These are phyloP conservation scores for Paramormyrops hopkinsi DNA, from an alignment of 2,797 vertebrate genomes.

Conservation along the genomic window DNA sequence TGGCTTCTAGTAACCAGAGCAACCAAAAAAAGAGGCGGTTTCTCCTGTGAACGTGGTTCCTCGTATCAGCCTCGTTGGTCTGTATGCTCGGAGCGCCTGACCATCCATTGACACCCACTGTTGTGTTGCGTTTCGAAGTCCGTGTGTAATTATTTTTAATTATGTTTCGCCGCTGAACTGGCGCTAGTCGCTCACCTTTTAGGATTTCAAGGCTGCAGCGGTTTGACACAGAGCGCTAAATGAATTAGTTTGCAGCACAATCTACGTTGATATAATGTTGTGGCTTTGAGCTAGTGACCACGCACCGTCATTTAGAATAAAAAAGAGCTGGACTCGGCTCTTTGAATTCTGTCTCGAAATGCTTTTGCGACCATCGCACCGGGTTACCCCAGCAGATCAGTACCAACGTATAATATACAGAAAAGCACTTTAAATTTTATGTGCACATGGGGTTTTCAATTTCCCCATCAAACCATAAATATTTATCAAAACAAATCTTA, in stretches of 20 bases:
- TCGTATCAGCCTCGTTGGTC: background rate
- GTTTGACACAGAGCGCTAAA: background rate
- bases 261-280: background rate
- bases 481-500: background rate
- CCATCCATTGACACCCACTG: background rate
- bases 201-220: background rate
- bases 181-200: background rate
- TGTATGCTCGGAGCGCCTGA: background rate
- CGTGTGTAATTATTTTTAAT: background rate
- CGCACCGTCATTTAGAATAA: background rate
- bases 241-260: background rate
- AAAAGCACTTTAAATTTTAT: slow-evolving; percentile 39
- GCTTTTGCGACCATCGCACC: slow-evolving; percentile 13
- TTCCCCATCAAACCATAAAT: slow-evolving; percentile 10
- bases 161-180: background rate
- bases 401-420: slow-evolving; percentile 22
- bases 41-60: background rate
- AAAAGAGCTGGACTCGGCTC: slow-evolving; percentile 5
- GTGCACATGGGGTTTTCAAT: slow-evolving; percentile 20
- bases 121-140: slow-evolving; percentile 3
- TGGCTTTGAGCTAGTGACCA: background rate
- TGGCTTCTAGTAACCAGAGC: background rate
- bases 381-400: slow-evolving; percentile 16
- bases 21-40: slow-evolving; percentile 3
- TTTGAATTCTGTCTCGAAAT: slow-evolving; percentile 11